Evolutionary conservation across 2,888 invertebrate genomes (phyloP).

Genomic region (Apocheima hispidaria): DNA sequence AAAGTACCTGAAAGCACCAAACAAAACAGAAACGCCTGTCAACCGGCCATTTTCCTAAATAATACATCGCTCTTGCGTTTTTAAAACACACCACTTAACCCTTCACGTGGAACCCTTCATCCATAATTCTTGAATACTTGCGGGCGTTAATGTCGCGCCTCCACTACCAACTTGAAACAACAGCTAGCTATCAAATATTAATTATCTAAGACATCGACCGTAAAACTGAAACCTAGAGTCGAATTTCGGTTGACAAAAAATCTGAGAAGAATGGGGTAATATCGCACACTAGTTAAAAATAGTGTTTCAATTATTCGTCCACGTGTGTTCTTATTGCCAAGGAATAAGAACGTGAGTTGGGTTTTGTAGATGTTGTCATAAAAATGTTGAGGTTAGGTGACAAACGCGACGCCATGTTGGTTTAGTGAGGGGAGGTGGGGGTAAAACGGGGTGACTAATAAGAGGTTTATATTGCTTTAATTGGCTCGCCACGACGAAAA

Average conservation of each 20-base stretch:
- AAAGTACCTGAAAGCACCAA: constrained; percentile 1
- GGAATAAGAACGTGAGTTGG: constrained; percentile 48
- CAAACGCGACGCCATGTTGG: constrained; percentile 84
- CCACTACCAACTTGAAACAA: constrained; percentile 72
- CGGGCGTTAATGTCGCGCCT: constrained; percentile 85
- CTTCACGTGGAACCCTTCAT: constrained; percentile 78
- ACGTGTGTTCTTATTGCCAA: constrained; percentile 47
- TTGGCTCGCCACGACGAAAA: constrained; percentile 77
- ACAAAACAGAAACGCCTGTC: constrained; percentile 32
- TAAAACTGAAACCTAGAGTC: constrained; percentile 39
- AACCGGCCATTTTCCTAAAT: constrained; percentile 71
- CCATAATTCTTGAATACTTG: constrained; percentile 77
- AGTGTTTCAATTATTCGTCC: constrained; percentile 66
- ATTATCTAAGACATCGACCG: constrained; percentile 45
- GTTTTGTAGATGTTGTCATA: constrained; percentile 27
- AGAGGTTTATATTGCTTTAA: constrained; percentile 81
- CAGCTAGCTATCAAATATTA: constrained; percentile 60
- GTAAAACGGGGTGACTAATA: constrained; percentile 73
- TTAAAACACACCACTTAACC: constrained; percentile 75
- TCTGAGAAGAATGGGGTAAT: constrained; percentile 67
- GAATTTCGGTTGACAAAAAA: constrained; percentile 37
- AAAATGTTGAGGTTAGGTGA: constrained; percentile 73
- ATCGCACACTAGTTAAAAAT: constrained; percentile 76
- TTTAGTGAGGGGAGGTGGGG: constrained; percentile 72
- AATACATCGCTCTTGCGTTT: constrained; percentile 67